Evolutionary conservation across 2,888 invertebrate genomes (phyloP), one percentile per base, ranked within the genome.

Genomic region (Podotricha telesiphe): DNA sequence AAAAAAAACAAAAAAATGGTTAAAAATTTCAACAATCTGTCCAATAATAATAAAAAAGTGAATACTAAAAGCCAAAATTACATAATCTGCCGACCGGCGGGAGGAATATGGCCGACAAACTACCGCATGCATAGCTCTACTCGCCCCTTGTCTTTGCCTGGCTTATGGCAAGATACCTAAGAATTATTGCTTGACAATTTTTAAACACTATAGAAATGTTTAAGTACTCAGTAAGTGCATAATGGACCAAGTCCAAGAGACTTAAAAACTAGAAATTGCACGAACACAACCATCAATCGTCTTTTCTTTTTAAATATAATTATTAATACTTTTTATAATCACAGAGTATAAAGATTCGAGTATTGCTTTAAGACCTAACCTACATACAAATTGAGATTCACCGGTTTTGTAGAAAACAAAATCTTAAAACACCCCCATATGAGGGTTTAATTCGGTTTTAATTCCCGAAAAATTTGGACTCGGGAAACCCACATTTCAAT

Each of bases 251-350:
- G 90, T 87, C 90, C 89, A 71, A 69, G 76, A 79, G 77, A 78
- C 78, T 89, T 89, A 88, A 87, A 28, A 82, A 77, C 91, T 91
- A 91, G 78, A 76, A 91, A 91, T 93, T 92, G 92, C 92, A 92
- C 92, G 72, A 90, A 91, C 91, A 93, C 92, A 93, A 93, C 92
- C 92, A 83, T 86, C 76, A 79, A 79, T 85, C 88, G 89, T 91
- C 89, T 91, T 91, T 90, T 90, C 68, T 67, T 69, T 45, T 22
- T 70, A 74, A 78, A 65, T 69, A 76, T 73, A 68, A 74, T 74
- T 78, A 78, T 85, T 28, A 86, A 88, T 87, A 88, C 86, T 86
- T 77, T 80, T 81, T 83, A 55, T 83, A 86, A 90, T 90, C 91
- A 91, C 89, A 91, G 85, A 80, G 79, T 80, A 79, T 80, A 50